Evolutionary conservation across 2,797 vertebrate genomes (phyloP).

Genomic region (Catamblyrhynchus diadema): DNA sequence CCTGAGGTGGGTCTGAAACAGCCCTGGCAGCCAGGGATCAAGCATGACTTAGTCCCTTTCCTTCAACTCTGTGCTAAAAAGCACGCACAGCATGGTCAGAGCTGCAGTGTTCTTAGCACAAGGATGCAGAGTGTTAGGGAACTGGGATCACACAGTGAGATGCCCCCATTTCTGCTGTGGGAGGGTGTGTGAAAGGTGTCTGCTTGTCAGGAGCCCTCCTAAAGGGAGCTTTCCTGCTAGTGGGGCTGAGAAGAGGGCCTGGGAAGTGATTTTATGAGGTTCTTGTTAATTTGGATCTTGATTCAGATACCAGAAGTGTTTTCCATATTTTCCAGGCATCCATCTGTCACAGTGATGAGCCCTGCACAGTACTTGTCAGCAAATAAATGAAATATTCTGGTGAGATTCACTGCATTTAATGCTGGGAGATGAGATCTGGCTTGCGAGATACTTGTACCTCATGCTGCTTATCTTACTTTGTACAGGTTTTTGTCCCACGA

Average conservation of each 20-base stretch:
- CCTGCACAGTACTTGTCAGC: conserved; percentile 57
- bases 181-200: background rate
- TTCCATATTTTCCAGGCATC: conserved; percentile 55
- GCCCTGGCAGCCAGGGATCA: background rate
- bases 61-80: background rate
- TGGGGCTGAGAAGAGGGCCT: background rate
- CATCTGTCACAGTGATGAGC: conserved; percentile 55
- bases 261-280: background rate
- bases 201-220: background rate
- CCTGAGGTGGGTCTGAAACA: background rate
- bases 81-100: background rate
- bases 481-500: background rate
- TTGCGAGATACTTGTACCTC: background rate
- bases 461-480: conserved; percentile 1
- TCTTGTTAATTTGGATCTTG: conserved; percentile 59
- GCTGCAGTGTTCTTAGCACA: background rate
- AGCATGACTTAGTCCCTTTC: background rate
- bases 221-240: background rate
- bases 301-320: conserved; percentile 61
- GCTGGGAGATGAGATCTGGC: conserved; percentile 36
- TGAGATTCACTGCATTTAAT: conserved; percentile 16
- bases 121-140: background rate
- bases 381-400: conserved; percentile 59
- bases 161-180: background rate
- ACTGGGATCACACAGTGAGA: background rate